Conservation (phyloP, 2,797 vertebrate species). For the Mustela erminea region DNA sequence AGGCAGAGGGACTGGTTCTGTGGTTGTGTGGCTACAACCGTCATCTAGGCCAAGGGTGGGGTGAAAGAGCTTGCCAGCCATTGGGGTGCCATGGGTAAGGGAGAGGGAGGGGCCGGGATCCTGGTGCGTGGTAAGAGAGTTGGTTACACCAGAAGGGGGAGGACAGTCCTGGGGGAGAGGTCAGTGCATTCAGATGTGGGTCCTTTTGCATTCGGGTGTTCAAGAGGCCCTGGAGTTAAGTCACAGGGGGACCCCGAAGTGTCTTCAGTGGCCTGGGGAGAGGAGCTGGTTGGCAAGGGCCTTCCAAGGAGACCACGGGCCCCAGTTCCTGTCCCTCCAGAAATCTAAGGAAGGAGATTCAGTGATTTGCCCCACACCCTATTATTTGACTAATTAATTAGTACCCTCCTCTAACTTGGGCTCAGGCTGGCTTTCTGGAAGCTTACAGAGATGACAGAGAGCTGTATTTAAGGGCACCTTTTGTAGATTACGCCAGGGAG, state of each 20-base stretch:
- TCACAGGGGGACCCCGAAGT: not conserved
- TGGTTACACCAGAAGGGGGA: not conserved
- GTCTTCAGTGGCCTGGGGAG: not conserved
- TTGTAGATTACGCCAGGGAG: slow-evolving; percentile 7
- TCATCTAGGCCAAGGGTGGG: slow-evolving; percentile 33
- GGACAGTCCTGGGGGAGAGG: not conserved
- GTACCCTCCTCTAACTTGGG: not conserved
- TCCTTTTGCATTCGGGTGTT: not conserved
- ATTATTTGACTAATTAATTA: slow-evolving; percentile 72
- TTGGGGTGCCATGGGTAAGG: not conserved
- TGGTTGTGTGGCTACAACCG: not conserved
- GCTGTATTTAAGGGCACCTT: slow-evolving; percentile 53
- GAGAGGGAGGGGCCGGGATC: not conserved
- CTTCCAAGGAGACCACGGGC: not conserved
- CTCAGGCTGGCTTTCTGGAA: slow-evolving; percentile 50
- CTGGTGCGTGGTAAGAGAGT: not conserved
- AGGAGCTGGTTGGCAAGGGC: not conserved
- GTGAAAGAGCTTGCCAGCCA: too few relatives aligned
- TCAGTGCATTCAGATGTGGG: not conserved
- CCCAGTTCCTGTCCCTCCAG: not conserved
- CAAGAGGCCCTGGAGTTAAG: not conserved
- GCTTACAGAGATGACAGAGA: not conserved
- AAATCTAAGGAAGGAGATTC: slow-evolving; percentile 33
- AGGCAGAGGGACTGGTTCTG: slow-evolving; percentile 60
- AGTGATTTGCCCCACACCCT: not conserved